Evolutionary conservation across 2,113 vertebrate genomes (phyloP).

Genomic region (Chroicocephalus ridibundus): DNA sequence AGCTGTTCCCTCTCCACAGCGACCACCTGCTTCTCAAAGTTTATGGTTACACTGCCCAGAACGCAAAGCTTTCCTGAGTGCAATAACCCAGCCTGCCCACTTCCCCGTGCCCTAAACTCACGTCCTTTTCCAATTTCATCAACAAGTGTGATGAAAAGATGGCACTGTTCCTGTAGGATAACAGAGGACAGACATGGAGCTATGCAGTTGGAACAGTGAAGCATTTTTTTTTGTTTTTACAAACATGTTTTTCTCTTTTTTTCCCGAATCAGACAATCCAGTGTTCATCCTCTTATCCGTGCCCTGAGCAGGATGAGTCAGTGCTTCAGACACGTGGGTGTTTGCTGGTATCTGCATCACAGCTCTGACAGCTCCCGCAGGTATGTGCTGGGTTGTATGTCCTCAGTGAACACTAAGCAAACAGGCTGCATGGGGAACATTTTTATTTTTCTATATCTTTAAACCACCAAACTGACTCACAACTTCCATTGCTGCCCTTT

Average conservation of each 20-base stretch:
- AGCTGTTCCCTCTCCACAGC: not conserved
- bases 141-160: accelerated
- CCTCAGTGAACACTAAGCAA: not conserved
- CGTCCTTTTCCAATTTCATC: not conserved
- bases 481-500: not conserved
- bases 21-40: not conserved
- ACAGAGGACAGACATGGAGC: accelerated
- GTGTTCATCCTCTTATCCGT: accelerated
- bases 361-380: not conserved
- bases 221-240: not conserved
- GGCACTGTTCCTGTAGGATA: accelerated
- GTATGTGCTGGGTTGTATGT: accelerated
- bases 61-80: accelerated
- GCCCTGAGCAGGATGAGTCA: not conserved
- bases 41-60: accelerated
- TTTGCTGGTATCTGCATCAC: not conserved
- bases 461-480: not conserved
- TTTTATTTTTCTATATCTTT: not conserved
- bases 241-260: not conserved
- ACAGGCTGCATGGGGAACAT: not conserved
- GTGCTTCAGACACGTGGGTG: not conserved
- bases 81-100: accelerated
- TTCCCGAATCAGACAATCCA: accelerated
- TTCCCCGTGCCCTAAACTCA: accelerated
- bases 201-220: accelerated